Conservation (phyloP, 2,113 vertebrate species). For the Nestor notabilis region DNA sequence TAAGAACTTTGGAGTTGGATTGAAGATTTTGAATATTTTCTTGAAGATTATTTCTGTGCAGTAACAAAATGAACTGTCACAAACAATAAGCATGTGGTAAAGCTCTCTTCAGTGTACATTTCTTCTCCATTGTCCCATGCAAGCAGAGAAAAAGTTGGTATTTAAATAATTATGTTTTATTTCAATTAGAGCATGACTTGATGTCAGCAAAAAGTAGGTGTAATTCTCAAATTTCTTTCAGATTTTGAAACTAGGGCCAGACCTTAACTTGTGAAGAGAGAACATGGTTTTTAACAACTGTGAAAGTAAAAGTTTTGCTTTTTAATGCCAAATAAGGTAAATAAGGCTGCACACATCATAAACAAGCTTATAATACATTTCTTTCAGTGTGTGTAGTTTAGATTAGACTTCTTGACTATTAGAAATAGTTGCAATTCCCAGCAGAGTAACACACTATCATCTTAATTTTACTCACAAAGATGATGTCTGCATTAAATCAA, state of each 20-base stretch:
- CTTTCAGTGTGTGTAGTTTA: background rate
- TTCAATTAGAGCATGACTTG: background rate
- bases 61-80: background rate
- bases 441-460: background rate
- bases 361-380: background rate
- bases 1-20: background rate
- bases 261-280: background rate
- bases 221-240: background rate
- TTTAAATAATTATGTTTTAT: background rate
- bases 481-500: background rate
- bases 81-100: background rate
- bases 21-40: background rate
- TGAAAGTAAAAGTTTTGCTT: background rate
- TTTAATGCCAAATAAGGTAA: background rate
- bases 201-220: background rate
- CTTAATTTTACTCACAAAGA: background rate
- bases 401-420: background rate
- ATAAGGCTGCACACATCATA: background rate
- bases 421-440: background rate
- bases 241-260: background rate
- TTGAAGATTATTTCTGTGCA: background rate
- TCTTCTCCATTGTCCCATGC: background rate
- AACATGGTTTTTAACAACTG: background rate
- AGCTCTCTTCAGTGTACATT: background rate
- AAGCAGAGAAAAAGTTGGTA: background rate